These are phyloP conservation scores for Salvelinus fontinalis DNA, from an alignment of 2,113 vertebrate genomes.

Conservation along the genomic window DNA sequence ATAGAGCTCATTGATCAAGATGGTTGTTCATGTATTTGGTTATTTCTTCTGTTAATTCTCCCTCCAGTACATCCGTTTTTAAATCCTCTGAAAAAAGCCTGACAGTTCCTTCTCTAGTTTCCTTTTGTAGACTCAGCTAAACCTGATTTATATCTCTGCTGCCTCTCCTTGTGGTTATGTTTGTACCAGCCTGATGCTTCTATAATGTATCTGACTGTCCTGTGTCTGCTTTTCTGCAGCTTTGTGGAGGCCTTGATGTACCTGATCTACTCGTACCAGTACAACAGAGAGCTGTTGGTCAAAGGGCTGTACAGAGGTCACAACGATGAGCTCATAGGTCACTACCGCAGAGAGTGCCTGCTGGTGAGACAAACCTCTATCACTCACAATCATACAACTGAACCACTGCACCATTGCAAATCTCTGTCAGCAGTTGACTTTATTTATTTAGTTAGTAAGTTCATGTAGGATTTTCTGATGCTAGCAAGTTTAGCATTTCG, in stretches of 20 bases:
- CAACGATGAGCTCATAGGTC: slow-evolving; percentile 84
- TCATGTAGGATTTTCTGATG: no score
- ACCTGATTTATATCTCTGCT: neutral
- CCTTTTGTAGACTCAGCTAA: neutral
- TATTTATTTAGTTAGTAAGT: no score
- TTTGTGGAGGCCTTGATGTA: slow-evolving; percentile 92
- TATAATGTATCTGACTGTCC: neutral
- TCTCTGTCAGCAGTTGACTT: neutral
- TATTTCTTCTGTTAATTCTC: slow-evolving; percentile 10
- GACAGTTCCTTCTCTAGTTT: neutral
- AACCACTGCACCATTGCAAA: neutral
- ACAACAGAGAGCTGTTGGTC: slow-evolving; percentile 92
- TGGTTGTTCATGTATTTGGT: slow-evolving; percentile 20
- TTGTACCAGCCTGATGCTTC: neutral
- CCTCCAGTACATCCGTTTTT: neutral
- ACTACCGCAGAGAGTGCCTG: slow-evolving; percentile 93
- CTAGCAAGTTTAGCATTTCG: no score
- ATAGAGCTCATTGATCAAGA: neutral
- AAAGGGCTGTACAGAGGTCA: slow-evolving; percentile 91
- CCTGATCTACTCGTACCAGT: slow-evolving; percentile 92
- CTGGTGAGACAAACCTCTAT: slow-evolving; percentile 81
- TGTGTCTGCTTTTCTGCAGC: slow-evolving; percentile 67
- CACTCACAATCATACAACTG: neutral
- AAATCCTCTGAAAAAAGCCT: neutral
- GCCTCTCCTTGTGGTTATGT: neutral